Percentiles rank a stretch among this genome's conserved stretches.
These are phyloP conservation scores for Encarsia formosa DNA, from an alignment of 2,888 invertebrate species.

Conservation along the genomic window DNA sequence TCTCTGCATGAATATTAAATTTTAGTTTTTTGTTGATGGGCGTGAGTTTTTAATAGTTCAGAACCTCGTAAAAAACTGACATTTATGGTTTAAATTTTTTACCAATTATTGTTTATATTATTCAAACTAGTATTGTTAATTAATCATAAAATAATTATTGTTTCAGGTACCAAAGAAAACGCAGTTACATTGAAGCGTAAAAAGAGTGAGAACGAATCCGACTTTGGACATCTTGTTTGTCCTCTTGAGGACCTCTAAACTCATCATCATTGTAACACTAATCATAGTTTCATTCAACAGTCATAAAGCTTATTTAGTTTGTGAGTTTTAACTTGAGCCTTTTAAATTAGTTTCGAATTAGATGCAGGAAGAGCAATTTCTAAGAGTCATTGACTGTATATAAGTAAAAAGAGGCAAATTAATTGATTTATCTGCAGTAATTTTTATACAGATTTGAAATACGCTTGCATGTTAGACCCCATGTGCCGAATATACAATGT, in stretches of 20 bases:
- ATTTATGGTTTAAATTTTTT: too few species aligned
- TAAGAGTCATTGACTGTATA: constrained; percentile 45
- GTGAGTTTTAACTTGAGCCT: constrained; percentile 43
- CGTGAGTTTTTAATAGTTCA: too few species aligned
- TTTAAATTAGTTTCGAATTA: constrained; percentile 37
- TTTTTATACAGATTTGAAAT: background rate
- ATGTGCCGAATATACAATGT: too few species aligned
- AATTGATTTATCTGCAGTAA: background rate
- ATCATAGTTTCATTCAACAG: constrained; percentile 35
- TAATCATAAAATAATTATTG: constrained; percentile 5
- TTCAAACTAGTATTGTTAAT: constrained; percentile 5
- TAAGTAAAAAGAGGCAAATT: constrained; percentile 27
- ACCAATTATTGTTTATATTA: background rate
- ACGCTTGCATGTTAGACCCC: too few species aligned
- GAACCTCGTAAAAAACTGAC: too few species aligned
- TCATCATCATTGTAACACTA: constrained; percentile 47
- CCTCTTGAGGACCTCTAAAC: constrained; percentile 61
- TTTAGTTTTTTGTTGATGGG: too few species aligned
- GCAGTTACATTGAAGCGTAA: constrained; percentile 78
- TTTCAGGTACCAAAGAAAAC: constrained; percentile 75
- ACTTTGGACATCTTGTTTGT: constrained; percentile 82
- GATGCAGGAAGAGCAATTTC: constrained; percentile 40
- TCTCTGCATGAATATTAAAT: too few species aligned
- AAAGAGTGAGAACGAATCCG: constrained; percentile 79
- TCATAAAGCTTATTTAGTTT: constrained; percentile 30